phyloP scores from a whole-genome alignment of 2,888 invertebrate genomes.

The Chironomus tentans region DNA sequence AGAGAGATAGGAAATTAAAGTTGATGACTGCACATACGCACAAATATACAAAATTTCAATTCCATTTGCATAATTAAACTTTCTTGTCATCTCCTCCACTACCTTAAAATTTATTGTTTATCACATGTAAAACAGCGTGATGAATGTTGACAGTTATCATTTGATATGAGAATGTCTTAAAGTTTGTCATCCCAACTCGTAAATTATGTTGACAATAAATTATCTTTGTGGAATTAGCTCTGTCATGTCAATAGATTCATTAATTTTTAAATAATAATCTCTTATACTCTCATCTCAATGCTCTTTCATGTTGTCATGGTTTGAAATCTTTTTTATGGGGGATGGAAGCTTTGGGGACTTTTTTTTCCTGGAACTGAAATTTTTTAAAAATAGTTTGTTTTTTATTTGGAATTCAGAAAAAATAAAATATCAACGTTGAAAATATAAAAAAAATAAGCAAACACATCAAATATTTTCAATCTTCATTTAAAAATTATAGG shows the following conservation, averaged over 20 bases:
- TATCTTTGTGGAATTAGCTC: neutral
- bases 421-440: no score
- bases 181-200: neutral
- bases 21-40: neutral
- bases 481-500: no score
- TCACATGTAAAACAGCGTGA: neutral
- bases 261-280: neutral
- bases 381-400: no score
- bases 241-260: neutral
- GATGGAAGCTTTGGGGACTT: no score
- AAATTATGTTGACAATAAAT: conserved; percentile 6
- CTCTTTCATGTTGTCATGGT: no score
- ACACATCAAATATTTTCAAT: no score
- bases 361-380: no score
- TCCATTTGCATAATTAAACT: conserved; percentile 18
- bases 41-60: neutral
- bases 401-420: no score
- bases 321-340: no score
- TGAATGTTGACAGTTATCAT: conserved; percentile 2
- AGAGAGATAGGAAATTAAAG: neutral
- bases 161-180: neutral
- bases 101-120: neutral
- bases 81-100: neutral
- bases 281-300: no score
- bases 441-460: no score